Evolutionary conservation across 2,797 vertebrate genomes (phyloP).

Genomic region (Spea hammondii): DNA sequence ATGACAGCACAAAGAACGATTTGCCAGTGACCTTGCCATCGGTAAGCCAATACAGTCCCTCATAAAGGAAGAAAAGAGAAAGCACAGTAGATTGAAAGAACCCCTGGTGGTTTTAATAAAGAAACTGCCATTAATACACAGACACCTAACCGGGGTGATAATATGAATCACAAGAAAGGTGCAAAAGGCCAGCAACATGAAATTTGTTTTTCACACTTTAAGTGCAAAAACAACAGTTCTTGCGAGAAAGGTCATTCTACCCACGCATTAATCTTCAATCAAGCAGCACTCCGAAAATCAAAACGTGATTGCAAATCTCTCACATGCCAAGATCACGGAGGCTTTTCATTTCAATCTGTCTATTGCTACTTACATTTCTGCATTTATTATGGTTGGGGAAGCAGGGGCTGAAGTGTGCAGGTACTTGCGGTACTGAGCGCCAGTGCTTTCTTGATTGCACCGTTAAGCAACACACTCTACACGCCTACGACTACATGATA

Average conservation of each 20-base stretch:
- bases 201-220: conserved; percentile 72
- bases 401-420: conserved; percentile 54
- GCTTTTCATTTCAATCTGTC: conserved; percentile 60
- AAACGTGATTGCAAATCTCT: conserved; percentile 68
- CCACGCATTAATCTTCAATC: conserved; percentile 65
- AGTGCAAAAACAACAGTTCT: conserved; percentile 64
- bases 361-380: conserved; percentile 60
- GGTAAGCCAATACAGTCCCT: conserved; percentile 48
- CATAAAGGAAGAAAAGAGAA: conserved; percentile 22
- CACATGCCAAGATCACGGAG: conserved; percentile 61
- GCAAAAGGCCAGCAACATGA: conserved; percentile 62
- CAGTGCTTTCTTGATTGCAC: conserved; percentile 57
- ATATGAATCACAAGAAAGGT: conserved; percentile 61
- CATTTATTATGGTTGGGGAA: conserved; percentile 58
- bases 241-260: conserved; percentile 63
- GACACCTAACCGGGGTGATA: conserved; percentile 59
- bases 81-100: conserved; percentile 38
- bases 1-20: conserved; percentile 53
- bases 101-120: conserved; percentile 51
- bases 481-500: conserved; percentile 32
- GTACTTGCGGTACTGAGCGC: conserved; percentile 56
- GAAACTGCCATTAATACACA: conserved; percentile 44
- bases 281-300: conserved; percentile 65
- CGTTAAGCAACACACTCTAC: conserved; percentile 33
- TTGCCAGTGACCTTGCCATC: conserved; percentile 53